Evolutionary conservation across 53 echinoderm and acorn worm genomes (phyloP).

Genomic region (Glandiceps talaboti): DNA sequence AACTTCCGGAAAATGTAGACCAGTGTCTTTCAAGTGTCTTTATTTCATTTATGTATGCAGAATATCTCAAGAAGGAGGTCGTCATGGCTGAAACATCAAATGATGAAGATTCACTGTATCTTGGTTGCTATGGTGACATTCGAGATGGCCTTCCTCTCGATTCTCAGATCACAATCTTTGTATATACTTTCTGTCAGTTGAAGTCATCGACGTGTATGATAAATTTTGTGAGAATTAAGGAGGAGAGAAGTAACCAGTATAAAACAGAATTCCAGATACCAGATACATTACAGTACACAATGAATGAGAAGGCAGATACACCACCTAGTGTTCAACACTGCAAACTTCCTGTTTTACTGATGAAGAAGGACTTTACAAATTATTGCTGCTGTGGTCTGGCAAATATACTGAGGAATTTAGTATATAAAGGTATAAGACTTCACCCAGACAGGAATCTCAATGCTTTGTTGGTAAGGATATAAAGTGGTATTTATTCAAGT

Average conservation of each 20-base stretch:
- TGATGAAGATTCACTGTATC: neutral
- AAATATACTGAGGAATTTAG: constrained; percentile 48
- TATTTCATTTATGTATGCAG: no score
- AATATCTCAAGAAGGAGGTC: no score
- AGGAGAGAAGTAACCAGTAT: neutral
- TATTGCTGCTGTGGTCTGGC: constrained; percentile 49
- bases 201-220: neutral
- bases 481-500: constrained; percentile 7
- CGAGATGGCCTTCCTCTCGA: neutral
- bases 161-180: neutral
- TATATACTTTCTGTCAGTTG: neutral
- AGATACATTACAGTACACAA: neutral
- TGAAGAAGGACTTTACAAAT: constrained; percentile 13
- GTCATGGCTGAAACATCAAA: no score
- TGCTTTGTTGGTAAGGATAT: constrained; percentile 26
- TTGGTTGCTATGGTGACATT: neutral
- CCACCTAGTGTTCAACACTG: constrained; percentile 48
- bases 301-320: neutral
- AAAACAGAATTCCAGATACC: neutral
- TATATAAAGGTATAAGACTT: constrained; percentile 20
- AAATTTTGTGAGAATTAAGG: neutral
- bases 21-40: no score
- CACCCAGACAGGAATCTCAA: constrained; percentile 20
- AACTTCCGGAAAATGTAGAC: no score
- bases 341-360: constrained; percentile 45